Conservation (phyloP, 1,140 invertebrate genomes). For the Macrobrachium nipponense region DNA sequence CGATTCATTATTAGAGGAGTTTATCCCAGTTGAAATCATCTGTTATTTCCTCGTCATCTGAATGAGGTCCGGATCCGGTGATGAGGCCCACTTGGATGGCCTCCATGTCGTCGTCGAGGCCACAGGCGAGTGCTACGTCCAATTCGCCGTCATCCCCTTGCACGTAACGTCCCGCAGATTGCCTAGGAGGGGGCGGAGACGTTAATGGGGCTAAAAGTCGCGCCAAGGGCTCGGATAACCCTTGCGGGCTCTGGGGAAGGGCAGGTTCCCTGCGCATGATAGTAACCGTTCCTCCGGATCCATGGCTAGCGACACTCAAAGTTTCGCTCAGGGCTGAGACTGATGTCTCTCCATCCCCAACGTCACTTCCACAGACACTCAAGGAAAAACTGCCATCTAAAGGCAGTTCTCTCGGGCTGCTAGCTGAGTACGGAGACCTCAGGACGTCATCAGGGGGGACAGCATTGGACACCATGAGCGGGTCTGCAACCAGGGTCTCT, state of each 20-base stretch:
- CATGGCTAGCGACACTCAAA: slow-evolving; percentile 58
- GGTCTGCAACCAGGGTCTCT: slow-evolving; percentile 37
- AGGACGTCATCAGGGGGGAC: slow-evolving; percentile 52
- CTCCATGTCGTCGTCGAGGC: slow-evolving; percentile 44
- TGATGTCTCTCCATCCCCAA: slow-evolving; percentile 31
- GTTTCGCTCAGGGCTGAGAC: slow-evolving; percentile 51
- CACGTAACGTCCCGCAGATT: neutral
- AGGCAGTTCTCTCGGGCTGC: slow-evolving; percentile 41
- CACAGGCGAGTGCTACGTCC: slow-evolving; percentile 36
- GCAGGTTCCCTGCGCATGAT: slow-evolving; percentile 46
- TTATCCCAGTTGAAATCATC: slow-evolving; percentile 64
- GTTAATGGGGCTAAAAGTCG: slow-evolving; percentile 56
- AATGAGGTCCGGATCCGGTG: slow-evolving; percentile 53
- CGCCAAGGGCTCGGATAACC: slow-evolving; percentile 55
- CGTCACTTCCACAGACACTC: slow-evolving; percentile 32
- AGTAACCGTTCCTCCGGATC: slow-evolving; percentile 61
- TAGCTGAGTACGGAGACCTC: slow-evolving; percentile 33
- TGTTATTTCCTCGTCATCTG: slow-evolving; percentile 63
- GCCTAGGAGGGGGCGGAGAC: slow-evolving; percentile 33
- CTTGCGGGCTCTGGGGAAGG: slow-evolving; percentile 13
- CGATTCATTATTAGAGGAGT: slow-evolving; percentile 36
- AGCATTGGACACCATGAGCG: slow-evolving; percentile 36
- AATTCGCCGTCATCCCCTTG: slow-evolving; percentile 33
- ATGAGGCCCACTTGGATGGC: slow-evolving; percentile 59
- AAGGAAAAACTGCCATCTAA: slow-evolving; percentile 50